Evolutionary conservation across 2,888 invertebrate species (phyloP), one percentile per base, ranked within the genome.

Genomic region (Dryadula phaetusa): DNA sequence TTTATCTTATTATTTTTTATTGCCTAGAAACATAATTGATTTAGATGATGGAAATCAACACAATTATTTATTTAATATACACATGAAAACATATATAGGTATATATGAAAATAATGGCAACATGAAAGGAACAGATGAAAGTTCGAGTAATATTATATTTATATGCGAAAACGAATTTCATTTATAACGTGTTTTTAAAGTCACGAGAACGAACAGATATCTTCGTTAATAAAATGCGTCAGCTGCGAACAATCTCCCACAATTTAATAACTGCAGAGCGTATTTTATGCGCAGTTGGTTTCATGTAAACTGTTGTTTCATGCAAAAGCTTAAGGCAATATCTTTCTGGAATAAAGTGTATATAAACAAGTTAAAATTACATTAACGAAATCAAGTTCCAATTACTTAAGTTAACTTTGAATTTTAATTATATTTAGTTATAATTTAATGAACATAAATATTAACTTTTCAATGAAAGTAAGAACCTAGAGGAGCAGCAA

Each of bases 241-340:
- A 56, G 54, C 54, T 56, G 54, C 22, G 37, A 56, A 56, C 37
- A 22, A 40, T 56, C 54, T 40, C 54, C 34, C 37, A 56, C 20
- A 54, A 54, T 56, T 56, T 56, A 56, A 56, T 56, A 56, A 56
- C 54, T 56, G 34, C 54, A 20, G 20, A 54, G 20, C 54, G 20
- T 22, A 22, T 3, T 22, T 54, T 37, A 54, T 54, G 54, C n/a
- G 20, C 37, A 54, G 37, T 37, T 22, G 54, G 54, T n/a, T 37
- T 37, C 37, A 37, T 56, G 37, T 37, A 56, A 56, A 56, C 54
- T 56, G 22, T 56, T 56, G 54, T 56, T 56, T 56, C 54, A 56
- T 56, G 37, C 34, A 22, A 56, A 56, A 37, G 37, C 54, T 37
- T 22, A 56, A 56, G 54, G 37, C 54, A 56, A 56, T 37, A 37